Evolutionary conservation across 1,140 invertebrate species (phyloP).

Genomic region (Atta cephalotes): DNA sequence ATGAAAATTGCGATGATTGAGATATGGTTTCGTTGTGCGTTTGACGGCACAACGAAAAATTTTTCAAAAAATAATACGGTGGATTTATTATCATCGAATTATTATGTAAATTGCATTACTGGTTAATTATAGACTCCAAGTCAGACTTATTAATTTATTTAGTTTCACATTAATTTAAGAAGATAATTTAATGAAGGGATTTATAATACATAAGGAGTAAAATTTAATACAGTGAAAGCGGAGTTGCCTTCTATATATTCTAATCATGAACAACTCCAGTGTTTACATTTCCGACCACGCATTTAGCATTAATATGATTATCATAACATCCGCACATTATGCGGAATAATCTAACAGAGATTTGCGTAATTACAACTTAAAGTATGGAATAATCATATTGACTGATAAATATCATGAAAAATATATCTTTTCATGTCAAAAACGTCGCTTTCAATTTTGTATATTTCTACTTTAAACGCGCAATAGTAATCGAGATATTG

Average conservation of each 20-base stretch:
- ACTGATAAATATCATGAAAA: too few species aligned
- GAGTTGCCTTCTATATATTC: neutral
- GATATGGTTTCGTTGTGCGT: neutral
- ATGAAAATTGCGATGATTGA: neutral
- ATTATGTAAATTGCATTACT: neutral
- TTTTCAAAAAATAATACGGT: neutral
- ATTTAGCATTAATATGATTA: conserved; percentile 8
- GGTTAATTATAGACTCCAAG: neutral
- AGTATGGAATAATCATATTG: too few species aligned
- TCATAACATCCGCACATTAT: neutral
- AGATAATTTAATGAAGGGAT: neutral
- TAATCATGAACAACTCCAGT: neutral
- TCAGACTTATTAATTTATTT: conserved; percentile 8
- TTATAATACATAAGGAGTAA: neutral
- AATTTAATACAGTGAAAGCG: conserved; percentile 16
- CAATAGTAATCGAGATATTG: neutral
- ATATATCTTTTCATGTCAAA: too few species aligned
- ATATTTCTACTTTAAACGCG: neutral
- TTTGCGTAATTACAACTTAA: neutral
- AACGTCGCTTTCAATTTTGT: too few species aligned
- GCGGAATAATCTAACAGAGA: neutral
- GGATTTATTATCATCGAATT: neutral
- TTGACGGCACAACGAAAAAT: neutral
- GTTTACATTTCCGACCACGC: neutral
- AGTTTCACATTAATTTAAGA: neutral